phyloP scores from a whole-genome alignment of 2,888 invertebrate genomes.

The Rhagonycha fulva region DNA sequence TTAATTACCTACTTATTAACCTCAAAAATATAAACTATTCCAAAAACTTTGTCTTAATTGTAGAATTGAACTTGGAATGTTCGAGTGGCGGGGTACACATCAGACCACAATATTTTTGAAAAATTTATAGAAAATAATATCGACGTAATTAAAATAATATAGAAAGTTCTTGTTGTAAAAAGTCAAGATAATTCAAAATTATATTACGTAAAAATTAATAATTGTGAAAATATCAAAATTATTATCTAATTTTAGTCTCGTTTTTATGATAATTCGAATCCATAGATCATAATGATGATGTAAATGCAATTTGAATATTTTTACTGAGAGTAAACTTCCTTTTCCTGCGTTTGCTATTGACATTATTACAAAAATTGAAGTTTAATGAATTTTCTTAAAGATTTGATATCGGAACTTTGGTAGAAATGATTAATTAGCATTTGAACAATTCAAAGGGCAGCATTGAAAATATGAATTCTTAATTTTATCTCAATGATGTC shows the following conservation, averaged over 20 bases:
- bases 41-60: no score
- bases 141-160: not conserved
- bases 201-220: not conserved
- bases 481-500: no score
- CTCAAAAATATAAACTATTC: not conserved
- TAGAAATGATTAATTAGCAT: no score
- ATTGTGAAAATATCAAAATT: not conserved
- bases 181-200: not conserved
- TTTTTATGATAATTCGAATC: not conserved
- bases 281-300: not conserved
- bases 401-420: no score
- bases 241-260: not conserved
- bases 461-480: no score
- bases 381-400: no score
- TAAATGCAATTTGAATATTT: not conserved
- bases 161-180: not conserved
- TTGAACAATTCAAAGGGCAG: no score
- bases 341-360: not conserved
- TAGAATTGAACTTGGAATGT: not conserved
- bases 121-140: not conserved
- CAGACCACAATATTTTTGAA: not conserved
- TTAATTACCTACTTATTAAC: not conserved
- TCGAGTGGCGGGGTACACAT: not conserved
- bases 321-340: not conserved
- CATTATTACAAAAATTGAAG: no score